Evolutionary conservation across 2,113 vertebrate genomes (phyloP).

Genomic region (Dipodomys stephensi): DNA sequence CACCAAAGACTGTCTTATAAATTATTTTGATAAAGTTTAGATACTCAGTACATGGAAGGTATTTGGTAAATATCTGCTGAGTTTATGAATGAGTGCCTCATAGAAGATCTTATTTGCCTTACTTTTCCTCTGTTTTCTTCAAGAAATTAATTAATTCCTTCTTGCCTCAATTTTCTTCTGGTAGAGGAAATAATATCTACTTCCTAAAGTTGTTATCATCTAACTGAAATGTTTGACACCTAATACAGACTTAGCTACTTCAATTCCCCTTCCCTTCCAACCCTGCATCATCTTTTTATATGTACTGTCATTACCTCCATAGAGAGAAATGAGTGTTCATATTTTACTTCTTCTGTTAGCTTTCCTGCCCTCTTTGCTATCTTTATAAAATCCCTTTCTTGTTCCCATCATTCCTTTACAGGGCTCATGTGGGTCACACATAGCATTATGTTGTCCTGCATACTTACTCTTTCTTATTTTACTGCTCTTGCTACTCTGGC

Average conservation of each 20-base stretch:
- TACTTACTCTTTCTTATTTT: not conserved
- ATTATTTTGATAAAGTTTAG: not conserved
- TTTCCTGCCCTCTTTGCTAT: not conserved
- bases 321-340: not conserved
- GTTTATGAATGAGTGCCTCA: not conserved
- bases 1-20: not conserved
- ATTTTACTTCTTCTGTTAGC: not conserved
- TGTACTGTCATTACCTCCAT: not conserved
- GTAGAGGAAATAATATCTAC: not conserved
- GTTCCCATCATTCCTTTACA: not conserved
- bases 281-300: not conserved
- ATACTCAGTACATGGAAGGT: not conserved
- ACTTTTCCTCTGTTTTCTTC: not conserved
- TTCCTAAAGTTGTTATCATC: not conserved
- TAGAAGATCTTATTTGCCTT: not conserved
- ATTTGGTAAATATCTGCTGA: not conserved
- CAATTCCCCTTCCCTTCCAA: not conserved
- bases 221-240: conserved; percentile 23
- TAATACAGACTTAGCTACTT: not conserved
- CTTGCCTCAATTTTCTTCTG: not conserved
- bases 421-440: not conserved
- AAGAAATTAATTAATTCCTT: conserved; percentile 7
- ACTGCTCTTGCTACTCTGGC: not conserved
- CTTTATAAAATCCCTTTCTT: not conserved
- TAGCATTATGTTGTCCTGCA: not conserved